Base-by-base conservation (phyloP, 2,797 vertebrate species). In the Craterocephalus amniculus region DNA sequence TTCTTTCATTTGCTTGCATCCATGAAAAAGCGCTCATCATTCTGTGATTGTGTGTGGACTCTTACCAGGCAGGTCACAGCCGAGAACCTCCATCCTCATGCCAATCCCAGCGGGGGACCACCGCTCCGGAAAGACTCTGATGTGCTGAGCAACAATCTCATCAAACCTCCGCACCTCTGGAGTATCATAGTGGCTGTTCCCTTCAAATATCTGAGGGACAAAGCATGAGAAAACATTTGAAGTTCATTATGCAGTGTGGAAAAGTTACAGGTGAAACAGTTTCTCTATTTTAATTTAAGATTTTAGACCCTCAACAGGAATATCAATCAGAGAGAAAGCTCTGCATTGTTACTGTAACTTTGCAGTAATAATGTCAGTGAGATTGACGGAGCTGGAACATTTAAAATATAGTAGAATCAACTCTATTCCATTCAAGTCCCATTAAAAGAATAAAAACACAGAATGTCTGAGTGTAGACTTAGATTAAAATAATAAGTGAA, bases 71-170 rank as follows among this genome's bases (percentile, higher is more conserved):
- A 97, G 95, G 79, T 99, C 97, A 58, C 98, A 99, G 86, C 98
- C 98, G 52, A 99, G 94, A 54, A 99, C 95, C 82, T 99, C 98
- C 93, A 99, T 91, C 71, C 98, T 96, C 97, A 99, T 99, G 73
- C 98, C 98, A 6, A 99, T 98, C 49, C 98, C 98, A 0, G 96
- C 96, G 0, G 97, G 97, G 0, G 98, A 99, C 98, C 98, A 99
- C 67, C 97, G 92, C 91, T 99, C 98, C 0, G 98, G 98, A 85
- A 98, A 96, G 18, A 99, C 94, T 34, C 97, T 88, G 78, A 99
- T 79, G 8, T 94, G 97, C 88, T 98, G 98, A 0, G 96, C 94
- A 31, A 94, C 94, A 22, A 98, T 91, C 27, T 97, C 94, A 2
- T 98, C 96, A 51, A 99, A 99, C 71, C 97, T 87, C 22, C 98